phyloP scores from a whole-genome alignment of 2,797 vertebrate species.

The Cryptoprocta ferox region DNA sequence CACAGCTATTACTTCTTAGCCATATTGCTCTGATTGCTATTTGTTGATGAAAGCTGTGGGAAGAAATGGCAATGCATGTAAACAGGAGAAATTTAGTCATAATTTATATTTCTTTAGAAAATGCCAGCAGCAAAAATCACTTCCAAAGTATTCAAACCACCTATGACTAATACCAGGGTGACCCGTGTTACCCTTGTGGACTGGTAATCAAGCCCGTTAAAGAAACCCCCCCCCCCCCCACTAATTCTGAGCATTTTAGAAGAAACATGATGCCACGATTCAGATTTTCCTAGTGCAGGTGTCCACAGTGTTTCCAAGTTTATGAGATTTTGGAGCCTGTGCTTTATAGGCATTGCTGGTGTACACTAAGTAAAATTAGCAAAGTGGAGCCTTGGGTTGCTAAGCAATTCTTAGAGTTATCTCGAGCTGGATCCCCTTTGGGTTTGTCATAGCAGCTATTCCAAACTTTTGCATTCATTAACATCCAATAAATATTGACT shows the following conservation, averaged over 20 bases:
- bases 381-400: not conserved
- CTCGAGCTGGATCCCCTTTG: not conserved
- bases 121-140: slow-evolving; percentile 76
- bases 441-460: not conserved
- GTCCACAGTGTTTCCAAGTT: slow-evolving; percentile 21
- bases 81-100: slow-evolving; percentile 72
- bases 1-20: not conserved
- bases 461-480: not conserved
- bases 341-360: not conserved
- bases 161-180: slow-evolving; percentile 55
- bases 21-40: slow-evolving; percentile 39
- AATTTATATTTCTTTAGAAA: slow-evolving; percentile 75
- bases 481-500: not conserved
- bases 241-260: slow-evolving; percentile 37
- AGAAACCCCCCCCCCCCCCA: not conserved
- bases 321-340: slow-evolving; percentile 9
- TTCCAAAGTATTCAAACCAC: slow-evolving; percentile 58
- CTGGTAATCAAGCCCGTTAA: slow-evolving; percentile 14
- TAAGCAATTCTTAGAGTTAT: not conserved
- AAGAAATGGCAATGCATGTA: slow-evolving; percentile 38
- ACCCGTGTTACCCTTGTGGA: not conserved
- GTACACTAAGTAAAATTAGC: not conserved
- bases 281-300: slow-evolving; percentile 60
- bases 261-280: not conserved
- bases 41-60: slow-evolving; percentile 63